Evolutionary conservation across 2,113 vertebrate genomes (phyloP).

Genomic region (Centropus unirufus): DNA sequence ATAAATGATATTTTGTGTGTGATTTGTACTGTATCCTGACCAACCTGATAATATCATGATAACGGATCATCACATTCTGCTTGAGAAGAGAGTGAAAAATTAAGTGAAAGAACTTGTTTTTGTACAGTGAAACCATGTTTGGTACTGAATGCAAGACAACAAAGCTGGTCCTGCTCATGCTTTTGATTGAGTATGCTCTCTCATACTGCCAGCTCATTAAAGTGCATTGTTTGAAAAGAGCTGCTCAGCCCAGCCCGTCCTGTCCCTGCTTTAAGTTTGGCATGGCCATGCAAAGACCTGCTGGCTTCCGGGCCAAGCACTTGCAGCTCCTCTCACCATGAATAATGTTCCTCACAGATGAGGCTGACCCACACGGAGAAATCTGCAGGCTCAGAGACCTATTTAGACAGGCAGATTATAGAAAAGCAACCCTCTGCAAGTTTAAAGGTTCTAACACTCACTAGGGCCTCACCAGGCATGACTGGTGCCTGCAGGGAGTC

Average conservation of each 20-base stretch:
- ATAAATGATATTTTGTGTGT: background rate
- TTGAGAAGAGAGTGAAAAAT: background rate
- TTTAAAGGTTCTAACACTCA: background rate
- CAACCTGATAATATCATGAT: background rate
- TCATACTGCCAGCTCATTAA: background rate
- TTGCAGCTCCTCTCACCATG: background rate
- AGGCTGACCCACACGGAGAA: background rate
- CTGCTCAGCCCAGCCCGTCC: background rate
- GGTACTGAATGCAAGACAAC: background rate
- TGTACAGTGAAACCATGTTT: background rate
- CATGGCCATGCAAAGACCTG: accelerated
- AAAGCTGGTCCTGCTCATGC: background rate
- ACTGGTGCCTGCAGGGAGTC: background rate
- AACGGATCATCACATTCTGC: background rate
- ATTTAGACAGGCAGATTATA: background rate
- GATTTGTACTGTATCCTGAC: background rate
- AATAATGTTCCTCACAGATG: background rate
- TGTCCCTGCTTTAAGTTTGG: background rate
- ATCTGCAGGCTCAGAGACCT: background rate
- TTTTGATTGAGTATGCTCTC: background rate
- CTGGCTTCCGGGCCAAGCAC: background rate
- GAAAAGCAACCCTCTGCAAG: background rate
- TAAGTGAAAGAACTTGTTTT: background rate
- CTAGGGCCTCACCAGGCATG: background rate
- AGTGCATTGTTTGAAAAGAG: background rate